A percentile compares a stretch with the other conserved stretches of the same genome.
These are phyloP conservation scores for Catostylus mosaicus DNA, from an alignment of 30 jellyfish, hydroid and myxozoan species.

Conservation along the genomic window DNA sequence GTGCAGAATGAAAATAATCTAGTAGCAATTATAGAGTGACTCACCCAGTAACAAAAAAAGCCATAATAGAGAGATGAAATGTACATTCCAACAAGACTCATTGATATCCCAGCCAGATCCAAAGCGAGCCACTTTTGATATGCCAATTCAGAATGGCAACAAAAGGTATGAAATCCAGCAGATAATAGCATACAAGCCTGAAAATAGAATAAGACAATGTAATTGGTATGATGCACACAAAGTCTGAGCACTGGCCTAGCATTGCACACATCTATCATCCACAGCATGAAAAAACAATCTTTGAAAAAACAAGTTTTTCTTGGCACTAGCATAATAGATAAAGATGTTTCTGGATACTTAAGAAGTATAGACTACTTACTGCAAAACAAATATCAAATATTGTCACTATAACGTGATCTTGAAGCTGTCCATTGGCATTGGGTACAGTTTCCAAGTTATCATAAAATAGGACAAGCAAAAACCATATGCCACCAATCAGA, in stretches of 20 bases:
- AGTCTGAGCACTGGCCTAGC: not conserved
- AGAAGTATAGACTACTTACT: slow-evolving; percentile 21
- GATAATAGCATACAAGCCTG: slow-evolving; percentile 85
- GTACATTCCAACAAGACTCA: slow-evolving; percentile 83
- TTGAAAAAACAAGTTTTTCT: too few relatives aligned
- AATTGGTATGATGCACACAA: not conserved
- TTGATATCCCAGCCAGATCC: slow-evolving; percentile 91
- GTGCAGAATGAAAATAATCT: too few relatives aligned
- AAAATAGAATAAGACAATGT: not conserved
- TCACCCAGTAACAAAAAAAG: slow-evolving; percentile 76
- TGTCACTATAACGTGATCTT: slow-evolving; percentile 77
- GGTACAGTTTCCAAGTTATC: slow-evolving; percentile 65
- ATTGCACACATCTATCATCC: too few relatives aligned
- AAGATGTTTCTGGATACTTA: too few relatives aligned
- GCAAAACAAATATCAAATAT: slow-evolving; percentile 66
- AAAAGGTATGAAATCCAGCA: slow-evolving; percentile 82
- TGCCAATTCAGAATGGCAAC: slow-evolving; percentile 80
- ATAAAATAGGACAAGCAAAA: slow-evolving; percentile 34
- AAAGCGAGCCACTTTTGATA: slow-evolving; percentile 82
- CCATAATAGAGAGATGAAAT: slow-evolving; percentile 89
- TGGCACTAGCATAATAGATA: too few relatives aligned
- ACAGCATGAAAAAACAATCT: too few relatives aligned
- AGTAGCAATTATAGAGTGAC: slow-evolving; percentile 10
- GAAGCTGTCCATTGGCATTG: slow-evolving; percentile 16
- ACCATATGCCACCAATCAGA: slow-evolving; percentile 82